Evolutionary conservation across 2,888 invertebrate species (phyloP), one percentile per base, ranked within the genome.

Genomic region (Nasonia oneida): DNA sequence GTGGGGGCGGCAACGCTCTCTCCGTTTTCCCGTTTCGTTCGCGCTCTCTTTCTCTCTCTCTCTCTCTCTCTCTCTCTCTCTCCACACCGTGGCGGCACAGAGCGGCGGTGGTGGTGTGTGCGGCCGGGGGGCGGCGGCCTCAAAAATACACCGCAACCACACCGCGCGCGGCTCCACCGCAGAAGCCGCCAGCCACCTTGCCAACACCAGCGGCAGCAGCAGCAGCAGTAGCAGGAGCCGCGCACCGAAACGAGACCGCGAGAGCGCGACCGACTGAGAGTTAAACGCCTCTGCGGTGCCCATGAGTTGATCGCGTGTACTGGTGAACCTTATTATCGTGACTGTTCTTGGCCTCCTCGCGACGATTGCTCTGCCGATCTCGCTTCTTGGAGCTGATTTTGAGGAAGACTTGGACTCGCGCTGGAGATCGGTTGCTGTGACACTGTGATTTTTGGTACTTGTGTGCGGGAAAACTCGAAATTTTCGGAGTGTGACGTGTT

Each of bases 101-200:
- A 29, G 89, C 73, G 74, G 87, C 87, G 42, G 83, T 53, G 77
- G 70, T 78, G 81, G 42, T 23, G 73, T 47, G 82, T 37, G 80
- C 33, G 89, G 89, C 90, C 81, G 83, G 78, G 85, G 79, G 92
- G 92, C 93, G 92, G 93, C 91, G 93, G 93, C 93, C 93, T 93
- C 93, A 93, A 93, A 93, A 93, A 93, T 93, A 93, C 92, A 93
- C 93, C 93, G 93, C 93, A 93, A 93, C 93, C 93, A 92, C 93
- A 93, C 93, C 93, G 92, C 93, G 93, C 93, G 92, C 92, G 93
- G 93, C 91, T 93, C 92, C 91, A 93, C 93, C 93, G 93, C 93
- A 93, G 93, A 92, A 93, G 93, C 93, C 93, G 92, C 93, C 92
- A 92, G 83, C 88, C 88, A 88, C 89, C 85, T 84, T 83, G n/a